Evolutionary conservation across 2,888 invertebrate species (phyloP), one percentile per base, ranked within the genome.

Genomic region (Tipula unca): DNA sequence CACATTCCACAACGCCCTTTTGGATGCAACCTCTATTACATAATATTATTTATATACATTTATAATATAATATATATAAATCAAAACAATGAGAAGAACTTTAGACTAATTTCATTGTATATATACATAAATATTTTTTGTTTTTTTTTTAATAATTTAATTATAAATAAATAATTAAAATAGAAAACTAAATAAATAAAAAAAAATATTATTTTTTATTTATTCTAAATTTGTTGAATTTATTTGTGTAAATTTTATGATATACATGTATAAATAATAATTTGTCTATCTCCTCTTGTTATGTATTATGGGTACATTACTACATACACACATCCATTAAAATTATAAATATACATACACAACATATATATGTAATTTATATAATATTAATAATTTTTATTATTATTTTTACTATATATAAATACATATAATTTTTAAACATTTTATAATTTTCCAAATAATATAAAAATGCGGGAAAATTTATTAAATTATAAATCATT

Each of bases 401-500:
- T 25, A 83, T 83, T 32, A 83, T 83, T 32, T 29, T 82, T 82
- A 82, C n/a, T 83, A 17, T 32, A 32, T 83, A 83, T n/a, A 32
- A 3, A 48, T 48, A 48, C 48, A 48, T 17, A 69, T 69, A 69
- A 69, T 69, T 69, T 69, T 69, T 69, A 69, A 69, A 69, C 4
- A 17, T 48, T 69, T 69, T 69, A 25, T 69, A 69, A 25, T 69
- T 69, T 69, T 69, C 10, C 25, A 25, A 69, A 69, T 10, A 69
- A 25, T 10, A 36, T n/a, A 32, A 32, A 84, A 29, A 84, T 84
- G 32, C 32, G 32, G 84, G 84, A 84, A 84, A 84, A 84, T 84
- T 84, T 84, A 84, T 84, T 84, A 84, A 84, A 84, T 84, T 84
- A 84, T 84, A 84, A 84, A 84, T 84, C 84, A 84, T 39, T 83